Evolutionary conservation across 2,113 vertebrate genomes (phyloP), one percentile per base, ranked within the genome.

Genomic region (Onychostruthus taczanowskii): DNA sequence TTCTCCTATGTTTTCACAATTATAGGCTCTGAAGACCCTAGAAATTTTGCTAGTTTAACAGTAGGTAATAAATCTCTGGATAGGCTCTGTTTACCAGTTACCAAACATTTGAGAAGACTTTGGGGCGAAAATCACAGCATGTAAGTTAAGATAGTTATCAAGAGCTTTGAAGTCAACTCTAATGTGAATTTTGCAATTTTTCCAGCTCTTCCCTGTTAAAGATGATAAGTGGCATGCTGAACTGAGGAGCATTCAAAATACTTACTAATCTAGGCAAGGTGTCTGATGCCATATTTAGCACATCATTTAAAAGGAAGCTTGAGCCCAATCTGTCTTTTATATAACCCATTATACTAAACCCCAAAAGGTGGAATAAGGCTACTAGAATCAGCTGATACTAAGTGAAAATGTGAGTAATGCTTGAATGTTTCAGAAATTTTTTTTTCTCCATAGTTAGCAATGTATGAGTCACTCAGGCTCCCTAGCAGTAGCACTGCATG

Each of bases 381-480:
- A 97, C 87, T 96, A 95, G 89, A 96, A 96, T 97, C 97, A 97
- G 96, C 94, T 95, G 95, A 97, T 96, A 89, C 77, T 63, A 86
- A 96, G 53, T 95, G 80, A 96, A 96, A 95, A 92, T 88, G 73
- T 98, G 97, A 97, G 95, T 97, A 98, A 98, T 97, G 96, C 93
- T 80, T 94, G 94, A 95, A 92, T 84, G 90, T 95, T 95, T 97
- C 95, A 97, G 96, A 97, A 96, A 96, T 11, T 31, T 96, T 96
- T 95, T 95, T 97, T 94, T 79, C 96, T 96, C 95, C 93, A 47
- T 87, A 95, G 96, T 97, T 98, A 97, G 97, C 80, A 95, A 89
- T 70, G 87, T 79, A 94, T 98, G 98, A 98, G 97, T 98, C 98
- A 98, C 85, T 80, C 94, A 82, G 94, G 84, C 92, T 96, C 97